Conservation (phyloP, 2,797 vertebrate species). For the Gouania willdenowi region DNA sequence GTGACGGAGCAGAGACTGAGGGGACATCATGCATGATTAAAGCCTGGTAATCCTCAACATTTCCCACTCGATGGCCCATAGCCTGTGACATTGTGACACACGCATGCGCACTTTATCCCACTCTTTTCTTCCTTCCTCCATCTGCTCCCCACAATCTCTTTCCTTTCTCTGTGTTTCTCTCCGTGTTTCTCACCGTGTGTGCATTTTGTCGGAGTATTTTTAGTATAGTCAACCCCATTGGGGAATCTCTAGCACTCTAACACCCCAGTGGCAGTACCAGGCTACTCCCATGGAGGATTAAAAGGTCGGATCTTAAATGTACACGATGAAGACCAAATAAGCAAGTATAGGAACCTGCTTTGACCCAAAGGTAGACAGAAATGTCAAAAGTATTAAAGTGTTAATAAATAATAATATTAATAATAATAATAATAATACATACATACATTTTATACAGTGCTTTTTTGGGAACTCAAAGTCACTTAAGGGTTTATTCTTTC, state of each 20-base stretch:
- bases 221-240: conserved; percentile 51
- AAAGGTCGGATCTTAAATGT: too few relatives aligned
- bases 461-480: too few relatives aligned
- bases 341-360: too few relatives aligned
- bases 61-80: not conserved
- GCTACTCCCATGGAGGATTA: too few relatives aligned
- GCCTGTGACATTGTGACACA: not conserved
- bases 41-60: conserved; percentile 10
- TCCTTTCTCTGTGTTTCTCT: conserved; percentile 1
- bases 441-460: too few relatives aligned
- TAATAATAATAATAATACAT: too few relatives aligned
- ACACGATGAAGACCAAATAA: too few relatives aligned
- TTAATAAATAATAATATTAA: too few relatives aligned
- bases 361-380: too few relatives aligned
- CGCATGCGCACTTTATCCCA: not conserved
- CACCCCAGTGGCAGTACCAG: conserved; percentile 35
- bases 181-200: conserved; percentile 24
- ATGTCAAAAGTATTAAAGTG: too few relatives aligned
- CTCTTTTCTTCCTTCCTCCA: conserved; percentile 20
- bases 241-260: conserved; percentile 45
- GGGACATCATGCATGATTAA: conserved; percentile 20
- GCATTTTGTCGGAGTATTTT: conserved; percentile 57
- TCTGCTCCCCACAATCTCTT: conserved; percentile 34
- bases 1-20: conserved; percentile 11
- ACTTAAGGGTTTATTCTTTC: too few relatives aligned